Evolutionary conservation across 2,797 vertebrate genomes (phyloP).

Genomic region (Arrhamphus sclerolepis): DNA sequence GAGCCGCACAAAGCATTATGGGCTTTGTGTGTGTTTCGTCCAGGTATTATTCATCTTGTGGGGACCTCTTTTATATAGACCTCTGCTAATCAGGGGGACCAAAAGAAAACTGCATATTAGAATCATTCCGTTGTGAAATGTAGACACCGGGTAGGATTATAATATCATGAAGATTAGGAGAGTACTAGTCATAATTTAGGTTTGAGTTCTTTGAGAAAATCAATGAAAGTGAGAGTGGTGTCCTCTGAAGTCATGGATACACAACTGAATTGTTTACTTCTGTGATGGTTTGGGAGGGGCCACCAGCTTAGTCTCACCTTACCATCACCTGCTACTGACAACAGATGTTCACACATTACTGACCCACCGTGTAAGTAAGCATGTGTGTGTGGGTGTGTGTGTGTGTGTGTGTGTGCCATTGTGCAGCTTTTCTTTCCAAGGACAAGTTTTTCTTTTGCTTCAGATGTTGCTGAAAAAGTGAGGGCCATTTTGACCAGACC

Average conservation of each 20-base stretch:
- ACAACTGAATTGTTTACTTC: slow-evolving; percentile 21
- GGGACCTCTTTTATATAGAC: neutral
- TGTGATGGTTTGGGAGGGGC: slow-evolving; percentile 32
- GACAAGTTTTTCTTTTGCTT: too few relatives aligned
- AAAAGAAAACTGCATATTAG: neutral
- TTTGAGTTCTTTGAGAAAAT: neutral
- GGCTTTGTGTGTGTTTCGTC: slow-evolving; percentile 29
- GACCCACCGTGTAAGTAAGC: slow-evolving; percentile 16
- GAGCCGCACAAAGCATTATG: slow-evolving; percentile 17
- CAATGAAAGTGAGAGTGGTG: neutral
- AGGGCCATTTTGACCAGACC: too few relatives aligned
- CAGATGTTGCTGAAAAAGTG: too few relatives aligned
- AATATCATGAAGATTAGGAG: too few relatives aligned
- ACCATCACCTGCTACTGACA: slow-evolving; percentile 64
- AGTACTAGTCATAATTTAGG: neutral
- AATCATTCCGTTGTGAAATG: neutral
- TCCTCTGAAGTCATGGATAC: slow-evolving; percentile 1
- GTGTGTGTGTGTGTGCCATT: too few relatives aligned
- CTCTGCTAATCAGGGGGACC: neutral
- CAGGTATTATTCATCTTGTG: slow-evolving; percentile 3
- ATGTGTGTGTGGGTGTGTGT: too few relatives aligned
- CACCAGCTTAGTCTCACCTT: slow-evolving; percentile 55
- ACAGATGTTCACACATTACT: slow-evolving; percentile 62
- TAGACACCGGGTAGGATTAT: neutral
- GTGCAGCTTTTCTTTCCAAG: too few relatives aligned